Conservation (phyloP, 2,113 vertebrate genomes). For the Nematolebias whitei region DNA sequence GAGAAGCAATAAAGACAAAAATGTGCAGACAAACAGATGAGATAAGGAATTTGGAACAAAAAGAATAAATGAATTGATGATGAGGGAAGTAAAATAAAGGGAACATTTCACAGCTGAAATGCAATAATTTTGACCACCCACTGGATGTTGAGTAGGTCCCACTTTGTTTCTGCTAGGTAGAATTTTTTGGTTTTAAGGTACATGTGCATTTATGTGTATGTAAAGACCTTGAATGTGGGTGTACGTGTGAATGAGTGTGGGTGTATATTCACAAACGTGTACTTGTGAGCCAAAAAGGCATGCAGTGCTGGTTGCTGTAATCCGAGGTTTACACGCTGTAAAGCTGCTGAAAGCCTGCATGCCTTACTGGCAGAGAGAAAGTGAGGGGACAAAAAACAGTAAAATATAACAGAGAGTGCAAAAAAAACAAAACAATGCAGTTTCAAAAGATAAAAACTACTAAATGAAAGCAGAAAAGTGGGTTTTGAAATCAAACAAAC, state of each 20-base stretch:
- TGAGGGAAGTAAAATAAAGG: not conserved
- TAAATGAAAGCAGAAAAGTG: not conserved
- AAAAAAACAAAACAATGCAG: slow-evolving; percentile 13
- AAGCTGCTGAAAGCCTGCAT: slow-evolving; percentile 74
- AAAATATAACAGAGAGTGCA: slow-evolving; percentile 31
- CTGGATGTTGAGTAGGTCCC: too few species aligned
- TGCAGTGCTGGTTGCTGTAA: slow-evolving; percentile 71
- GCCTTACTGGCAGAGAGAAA: slow-evolving; percentile 66
- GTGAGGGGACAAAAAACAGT: slow-evolving; percentile 21
- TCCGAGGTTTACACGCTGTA: slow-evolving; percentile 79
- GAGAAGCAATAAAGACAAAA: slow-evolving; percentile 11
- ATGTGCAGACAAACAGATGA: not conserved
- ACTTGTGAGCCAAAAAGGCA: slow-evolving; percentile 70
- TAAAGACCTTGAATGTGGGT: slow-evolving; percentile 35
- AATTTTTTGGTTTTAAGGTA: slow-evolving; percentile 19
- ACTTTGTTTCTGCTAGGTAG: too few species aligned
- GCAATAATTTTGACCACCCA: not conserved
- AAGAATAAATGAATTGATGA: not conserved
- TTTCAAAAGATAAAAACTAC: not conserved
- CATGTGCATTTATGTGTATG: slow-evolving; percentile 21
- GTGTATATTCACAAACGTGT: slow-evolving; percentile 52
- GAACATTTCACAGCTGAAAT: too few species aligned
- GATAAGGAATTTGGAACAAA: not conserved
- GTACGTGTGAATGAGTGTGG: slow-evolving; percentile 29
- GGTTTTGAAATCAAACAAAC: not conserved